Conservation (phyloP, 2,888 invertebrate genomes). For the Adelphocoris suturalis region DNA sequence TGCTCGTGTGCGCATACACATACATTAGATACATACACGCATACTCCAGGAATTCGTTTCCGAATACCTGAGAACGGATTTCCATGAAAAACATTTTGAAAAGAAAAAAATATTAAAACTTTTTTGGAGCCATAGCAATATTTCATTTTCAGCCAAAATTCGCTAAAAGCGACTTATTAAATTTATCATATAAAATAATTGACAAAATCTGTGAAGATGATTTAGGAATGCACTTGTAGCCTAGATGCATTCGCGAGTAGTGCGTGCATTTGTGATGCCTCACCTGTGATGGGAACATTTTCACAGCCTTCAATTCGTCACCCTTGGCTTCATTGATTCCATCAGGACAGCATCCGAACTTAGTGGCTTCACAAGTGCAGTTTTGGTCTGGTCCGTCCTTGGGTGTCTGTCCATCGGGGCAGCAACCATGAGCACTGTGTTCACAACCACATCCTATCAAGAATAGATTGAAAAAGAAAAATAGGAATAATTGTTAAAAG, state of each 20-base stretch:
- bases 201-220: no score
- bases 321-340: conserved; percentile 89
- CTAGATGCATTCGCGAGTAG: neutral
- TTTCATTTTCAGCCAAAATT: no score
- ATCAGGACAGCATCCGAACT: conserved; percentile 92
- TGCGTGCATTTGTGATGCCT: neutral
- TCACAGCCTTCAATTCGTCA: conserved; percentile 90
- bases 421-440: conserved; percentile 89
- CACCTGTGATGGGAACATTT: conserved; percentile 78
- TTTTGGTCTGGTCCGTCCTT: conserved; percentile 86
- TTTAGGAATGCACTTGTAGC: neutral
- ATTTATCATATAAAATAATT: no score
- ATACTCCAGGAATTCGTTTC: no score
- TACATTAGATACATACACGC: no score
- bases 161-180: no score
- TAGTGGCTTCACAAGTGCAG: conserved; percentile 89
- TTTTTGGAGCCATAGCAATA: no score
- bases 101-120: no score
- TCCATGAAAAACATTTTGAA: no score
- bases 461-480: conserved; percentile 57
- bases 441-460: conserved; percentile 87
- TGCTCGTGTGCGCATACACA: no score
- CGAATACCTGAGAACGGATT: no score
- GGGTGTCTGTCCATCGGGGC: conserved; percentile 89
- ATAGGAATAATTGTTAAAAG: conserved; percentile 46